Base-by-base conservation (phyloP, 2,113 vertebrate species). In the Lathamus discolor region DNA sequence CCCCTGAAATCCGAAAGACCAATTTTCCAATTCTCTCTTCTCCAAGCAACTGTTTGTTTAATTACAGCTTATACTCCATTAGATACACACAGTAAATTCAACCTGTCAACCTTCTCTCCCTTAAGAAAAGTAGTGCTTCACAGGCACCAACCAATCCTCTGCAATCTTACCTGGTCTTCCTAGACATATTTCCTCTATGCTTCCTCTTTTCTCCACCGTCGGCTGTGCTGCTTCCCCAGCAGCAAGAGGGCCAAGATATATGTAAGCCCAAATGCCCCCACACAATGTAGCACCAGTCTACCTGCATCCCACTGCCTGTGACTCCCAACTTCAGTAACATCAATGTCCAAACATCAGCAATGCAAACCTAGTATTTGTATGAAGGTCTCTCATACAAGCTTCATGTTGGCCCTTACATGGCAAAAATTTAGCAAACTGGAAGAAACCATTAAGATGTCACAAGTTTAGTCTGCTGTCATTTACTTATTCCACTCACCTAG, bases 221-320 rank as follows among this genome's bases (percentile, higher is more conserved):
- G 33, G 28, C 16, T 86, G 23, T n/a, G 54, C 66, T 64, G 43
- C 62, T 59, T 68, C 9, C 20, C 15, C 48, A 64, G 39, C 49
- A 93, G 62, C 52, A 89, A 64, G 92, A 62, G 2, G 3, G 13
- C 4, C 13, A 88, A 89, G 54, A 68, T 2, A 73, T 41, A 55
- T 19, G 22, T 67, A 57, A 18, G 37, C 9, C n/a, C 20, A 55
- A 85, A 54, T 10, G 13, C 2, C 37, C 14, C 33, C 49, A 35
- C 0, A 5, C 25, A 35, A 51, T 0, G 1, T 1, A 78, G 31
- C 23, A 67, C 8, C 37, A 22, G 10, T 64, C 68, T 74, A 46
- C 37, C 77, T 46, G 22, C 15, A 81, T 28, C 59, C 44, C 0
- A 0, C 24, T 66, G 41, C 17, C 28, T 16, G 9, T 4, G 6